A percentile compares a stretch with the other conserved stretches of the same genome.
Conservation (phyloP, 2,888 invertebrate species). For the Apomyelois bistriatella region DNA sequence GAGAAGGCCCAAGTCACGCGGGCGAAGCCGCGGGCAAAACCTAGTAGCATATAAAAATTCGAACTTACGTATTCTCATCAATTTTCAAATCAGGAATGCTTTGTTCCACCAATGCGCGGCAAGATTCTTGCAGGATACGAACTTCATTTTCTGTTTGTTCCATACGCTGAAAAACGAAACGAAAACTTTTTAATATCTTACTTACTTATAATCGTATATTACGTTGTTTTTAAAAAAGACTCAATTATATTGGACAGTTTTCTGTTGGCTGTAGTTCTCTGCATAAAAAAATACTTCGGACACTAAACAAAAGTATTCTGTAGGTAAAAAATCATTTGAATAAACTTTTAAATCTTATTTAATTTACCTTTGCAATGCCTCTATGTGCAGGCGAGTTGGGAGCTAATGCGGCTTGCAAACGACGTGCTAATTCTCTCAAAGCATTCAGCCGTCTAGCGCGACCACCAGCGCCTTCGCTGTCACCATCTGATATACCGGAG, state of each 20-base stretch:
- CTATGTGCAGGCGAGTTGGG: slow-evolving; percentile 84
- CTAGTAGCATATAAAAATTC: no score
- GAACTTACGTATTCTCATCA: slow-evolving; percentile 62
- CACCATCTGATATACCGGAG: slow-evolving; percentile 89
- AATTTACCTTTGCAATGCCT: slow-evolving; percentile 81
- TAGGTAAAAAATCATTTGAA: no score
- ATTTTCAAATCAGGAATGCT: slow-evolving; percentile 69
- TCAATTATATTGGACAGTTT: no score
- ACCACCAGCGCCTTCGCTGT: slow-evolving; percentile 82
- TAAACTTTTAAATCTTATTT: background rate
- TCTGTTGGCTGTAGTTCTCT: no score
- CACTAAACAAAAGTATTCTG: no score
- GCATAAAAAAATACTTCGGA: no score
- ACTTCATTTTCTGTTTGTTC: slow-evolving; percentile 86
- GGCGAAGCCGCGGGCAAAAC: no score
- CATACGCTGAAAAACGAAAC: slow-evolving; percentile 73
- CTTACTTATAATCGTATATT: background rate
- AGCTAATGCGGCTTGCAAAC: slow-evolving; percentile 83
- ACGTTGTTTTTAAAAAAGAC: no score
- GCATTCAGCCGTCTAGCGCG: slow-evolving; percentile 84
- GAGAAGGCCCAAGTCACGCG: no score
- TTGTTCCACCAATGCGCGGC: slow-evolving; percentile 79
- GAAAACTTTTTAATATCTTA: slow-evolving; percentile 12
- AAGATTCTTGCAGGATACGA: slow-evolving; percentile 83
- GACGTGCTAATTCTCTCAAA: slow-evolving; percentile 82